Conservation (phyloP, 1,140 invertebrate species). For the Zaprionus davidi region DNA sequence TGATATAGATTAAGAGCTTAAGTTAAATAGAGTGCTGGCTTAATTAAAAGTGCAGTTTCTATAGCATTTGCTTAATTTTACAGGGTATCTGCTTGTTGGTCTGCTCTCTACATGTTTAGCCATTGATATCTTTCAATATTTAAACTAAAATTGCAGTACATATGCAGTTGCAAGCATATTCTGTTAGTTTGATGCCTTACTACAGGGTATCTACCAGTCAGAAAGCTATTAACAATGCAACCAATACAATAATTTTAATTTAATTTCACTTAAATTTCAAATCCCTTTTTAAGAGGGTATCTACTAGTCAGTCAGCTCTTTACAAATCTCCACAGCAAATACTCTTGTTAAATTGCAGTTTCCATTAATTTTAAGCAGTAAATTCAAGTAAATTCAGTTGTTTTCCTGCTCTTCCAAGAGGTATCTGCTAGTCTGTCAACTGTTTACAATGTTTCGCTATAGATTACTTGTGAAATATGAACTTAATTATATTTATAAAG, state of each 20-base stretch:
- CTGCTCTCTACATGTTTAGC: no score
- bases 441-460: neutral
- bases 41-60: neutral
- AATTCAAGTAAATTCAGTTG: neutral
- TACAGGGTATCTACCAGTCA: neutral
- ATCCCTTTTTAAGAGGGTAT: neutral
- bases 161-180: no score
- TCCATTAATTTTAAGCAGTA: neutral
- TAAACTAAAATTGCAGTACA: no score
- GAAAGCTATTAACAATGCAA: neutral
- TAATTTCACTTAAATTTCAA: neutral
- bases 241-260: neutral
- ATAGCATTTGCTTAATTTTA: neutral
- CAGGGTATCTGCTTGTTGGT: no score
- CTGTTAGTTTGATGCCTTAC: neutral
- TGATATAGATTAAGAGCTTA: neutral
- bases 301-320: neutral
- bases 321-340: neutral
- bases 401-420: fast-evolving
- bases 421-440: neutral
- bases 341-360: neutral
- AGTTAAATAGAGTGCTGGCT: neutral
- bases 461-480: no score
- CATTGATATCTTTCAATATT: no score
- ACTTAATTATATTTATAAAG: no score